Conservation (phyloP, 2,888 invertebrate genomes). For the Gastracanthus pulcherrimus region DNA sequence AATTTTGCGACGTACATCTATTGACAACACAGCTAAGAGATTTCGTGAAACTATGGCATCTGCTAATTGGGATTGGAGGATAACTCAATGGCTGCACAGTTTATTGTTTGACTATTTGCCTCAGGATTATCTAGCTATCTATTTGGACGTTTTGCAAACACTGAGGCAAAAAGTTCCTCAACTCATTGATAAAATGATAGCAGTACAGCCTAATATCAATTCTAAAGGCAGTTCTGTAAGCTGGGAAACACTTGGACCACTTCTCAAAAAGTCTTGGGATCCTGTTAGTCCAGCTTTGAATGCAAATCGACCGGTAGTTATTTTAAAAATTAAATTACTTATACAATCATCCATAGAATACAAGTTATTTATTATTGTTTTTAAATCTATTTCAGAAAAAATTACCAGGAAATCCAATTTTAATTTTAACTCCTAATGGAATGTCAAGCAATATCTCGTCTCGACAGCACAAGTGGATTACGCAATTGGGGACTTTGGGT, state of each 20-base stretch:
- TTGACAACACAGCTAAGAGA: slow-evolving; percentile 85
- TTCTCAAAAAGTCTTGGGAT: slow-evolving; percentile 87
- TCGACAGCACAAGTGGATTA: slow-evolving; percentile 85
- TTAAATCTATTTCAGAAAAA: slow-evolving; percentile 78
- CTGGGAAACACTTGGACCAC: slow-evolving; percentile 82
- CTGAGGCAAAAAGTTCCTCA: slow-evolving; percentile 84
- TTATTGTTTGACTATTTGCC: slow-evolving; percentile 84
- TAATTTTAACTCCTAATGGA: slow-evolving; percentile 82
- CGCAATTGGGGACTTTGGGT: slow-evolving; percentile 83
- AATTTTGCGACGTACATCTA: slow-evolving; percentile 83
- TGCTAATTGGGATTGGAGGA: slow-evolving; percentile 85
- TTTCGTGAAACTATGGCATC: slow-evolving; percentile 84
- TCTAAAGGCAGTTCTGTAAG: slow-evolving; percentile 78
- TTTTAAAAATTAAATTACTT: slow-evolving; percentile 6
- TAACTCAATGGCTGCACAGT: slow-evolving; percentile 88
- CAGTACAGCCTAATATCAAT: slow-evolving; percentile 78
- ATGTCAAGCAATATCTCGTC: slow-evolving; percentile 77
- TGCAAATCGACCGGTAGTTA: slow-evolving; percentile 81
- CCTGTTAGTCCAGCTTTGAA: slow-evolving; percentile 81
- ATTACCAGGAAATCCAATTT: slow-evolving; percentile 84
- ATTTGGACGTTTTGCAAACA: slow-evolving; percentile 88
- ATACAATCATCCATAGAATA: not conserved
- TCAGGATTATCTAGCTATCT: slow-evolving; percentile 83
- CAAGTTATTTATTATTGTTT: slow-evolving; percentile 3
- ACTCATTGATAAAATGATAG: slow-evolving; percentile 86